These are phyloP conservation scores for Scomberomorus guttatus DNA, from an alignment of 2,797 vertebrate species.

Conservation along the genomic window DNA sequence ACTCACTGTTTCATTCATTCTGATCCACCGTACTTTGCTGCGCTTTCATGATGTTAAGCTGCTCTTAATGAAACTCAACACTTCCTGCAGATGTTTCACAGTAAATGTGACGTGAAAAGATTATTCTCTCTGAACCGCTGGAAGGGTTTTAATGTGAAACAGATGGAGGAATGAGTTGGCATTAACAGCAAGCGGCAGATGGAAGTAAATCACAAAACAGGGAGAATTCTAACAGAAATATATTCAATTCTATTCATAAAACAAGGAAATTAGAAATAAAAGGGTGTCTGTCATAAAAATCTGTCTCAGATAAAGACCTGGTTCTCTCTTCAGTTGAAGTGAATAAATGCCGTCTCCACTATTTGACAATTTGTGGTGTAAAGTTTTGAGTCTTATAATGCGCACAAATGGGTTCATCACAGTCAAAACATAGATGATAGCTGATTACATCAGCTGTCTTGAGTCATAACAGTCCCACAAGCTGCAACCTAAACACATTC, in stretches of 20 bases:
- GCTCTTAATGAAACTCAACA: slow-evolving; percentile 65
- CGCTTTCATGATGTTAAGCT: slow-evolving; percentile 55
- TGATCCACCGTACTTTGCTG: slow-evolving; percentile 32
- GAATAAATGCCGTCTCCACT: slow-evolving; percentile 1
- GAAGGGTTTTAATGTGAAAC: slow-evolving; percentile 69
- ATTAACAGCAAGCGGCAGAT: slow-evolving; percentile 56
- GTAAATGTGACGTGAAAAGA: slow-evolving; percentile 72
- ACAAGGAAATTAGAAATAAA: slow-evolving; percentile 2
- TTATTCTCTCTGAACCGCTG: slow-evolving; percentile 58
- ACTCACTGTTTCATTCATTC: slow-evolving; percentile 24
- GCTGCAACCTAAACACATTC: not conserved
- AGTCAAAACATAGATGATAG: not conserved
- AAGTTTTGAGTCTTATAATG: not conserved
- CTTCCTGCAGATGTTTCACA: slow-evolving; percentile 75
- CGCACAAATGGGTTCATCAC: not conserved
- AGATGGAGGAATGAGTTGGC: slow-evolving; percentile 61
- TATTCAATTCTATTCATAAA: not conserved
- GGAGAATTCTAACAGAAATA: slow-evolving; percentile 27
- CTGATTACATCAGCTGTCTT: no score
- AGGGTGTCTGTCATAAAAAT: not conserved
- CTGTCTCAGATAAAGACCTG: not conserved
- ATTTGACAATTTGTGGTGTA: not conserved
- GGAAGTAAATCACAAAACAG: slow-evolving; percentile 45
- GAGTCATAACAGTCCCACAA: not conserved
- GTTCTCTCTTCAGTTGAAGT: not conserved